Percentiles rank a stretch among this genome's conserved stretches.
Conservation (phyloP, 92 coral and sea anemone species). For the Epizoanthus rinbou region DNA sequence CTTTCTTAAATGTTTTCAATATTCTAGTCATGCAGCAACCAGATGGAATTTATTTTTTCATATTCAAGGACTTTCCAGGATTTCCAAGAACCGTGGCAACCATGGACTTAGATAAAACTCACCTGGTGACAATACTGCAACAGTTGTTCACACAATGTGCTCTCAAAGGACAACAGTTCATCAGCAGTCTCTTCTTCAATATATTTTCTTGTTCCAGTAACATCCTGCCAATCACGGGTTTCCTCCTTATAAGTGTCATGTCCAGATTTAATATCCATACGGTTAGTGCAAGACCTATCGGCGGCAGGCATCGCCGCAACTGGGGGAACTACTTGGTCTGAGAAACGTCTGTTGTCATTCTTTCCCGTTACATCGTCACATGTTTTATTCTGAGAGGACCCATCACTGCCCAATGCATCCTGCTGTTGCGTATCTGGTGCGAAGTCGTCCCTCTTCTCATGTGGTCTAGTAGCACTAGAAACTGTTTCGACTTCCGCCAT, state of each 20-base stretch:
- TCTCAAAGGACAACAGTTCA: slow-evolving; percentile 9
- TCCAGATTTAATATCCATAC: background rate
- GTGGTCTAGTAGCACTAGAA: background rate
- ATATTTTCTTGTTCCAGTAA: background rate
- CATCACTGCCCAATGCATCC: background rate
- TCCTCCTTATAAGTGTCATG: background rate
- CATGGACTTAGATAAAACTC: background rate
- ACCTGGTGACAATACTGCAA: background rate
- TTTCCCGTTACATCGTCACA: background rate
- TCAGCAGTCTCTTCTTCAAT: slow-evolving; percentile 27
- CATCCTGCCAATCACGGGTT: background rate
- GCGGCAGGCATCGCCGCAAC: background rate
- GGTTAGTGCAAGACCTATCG: background rate
- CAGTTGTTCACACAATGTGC: slow-evolving; percentile 13
- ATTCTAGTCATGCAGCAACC: too few relatives aligned
- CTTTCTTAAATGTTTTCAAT: too few relatives aligned
- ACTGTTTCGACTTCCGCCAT: slow-evolving; percentile 15
- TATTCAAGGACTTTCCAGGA: too few relatives aligned
- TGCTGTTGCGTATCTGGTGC: background rate
- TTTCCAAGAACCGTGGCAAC: too few relatives aligned
- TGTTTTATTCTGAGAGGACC: background rate
- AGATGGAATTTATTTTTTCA: too few relatives aligned
- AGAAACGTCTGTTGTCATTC: background rate
- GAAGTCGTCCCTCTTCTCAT: background rate
- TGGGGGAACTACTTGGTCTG: background rate